Percentiles rank a stretch among this genome's conserved stretches.
These are phyloP conservation scores for Maccullochella peelii DNA, from an alignment of 2,113 vertebrate genomes.

Conservation along the genomic window DNA sequence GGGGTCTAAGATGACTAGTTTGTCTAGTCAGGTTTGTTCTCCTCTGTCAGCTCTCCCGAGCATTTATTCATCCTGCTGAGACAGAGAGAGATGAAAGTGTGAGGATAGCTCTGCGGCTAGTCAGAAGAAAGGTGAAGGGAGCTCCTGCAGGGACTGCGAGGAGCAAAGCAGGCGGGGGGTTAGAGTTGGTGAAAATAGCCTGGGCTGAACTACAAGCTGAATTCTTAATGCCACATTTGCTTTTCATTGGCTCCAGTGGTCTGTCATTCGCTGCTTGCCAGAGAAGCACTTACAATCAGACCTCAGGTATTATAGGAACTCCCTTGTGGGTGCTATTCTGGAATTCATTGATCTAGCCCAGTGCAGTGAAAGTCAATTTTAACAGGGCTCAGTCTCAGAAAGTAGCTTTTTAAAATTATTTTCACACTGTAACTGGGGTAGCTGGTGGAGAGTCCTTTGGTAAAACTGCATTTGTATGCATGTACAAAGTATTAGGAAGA, in stretches of 20 bases:
- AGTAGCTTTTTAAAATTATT: slow-evolving; percentile 10
- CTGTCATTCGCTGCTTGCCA: slow-evolving; percentile 36
- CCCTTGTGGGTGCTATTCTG: slow-evolving; percentile 56
- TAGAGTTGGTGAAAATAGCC: slow-evolving; percentile 59
- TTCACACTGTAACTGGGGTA: background rate
- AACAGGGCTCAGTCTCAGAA: slow-evolving; percentile 42
- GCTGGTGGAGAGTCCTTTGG: slow-evolving; percentile 17
- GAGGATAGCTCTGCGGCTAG: slow-evolving; percentile 37
- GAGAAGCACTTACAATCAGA: slow-evolving; percentile 64
- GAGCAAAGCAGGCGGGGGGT: slow-evolving; percentile 54
- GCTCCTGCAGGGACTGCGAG: slow-evolving; percentile 48
- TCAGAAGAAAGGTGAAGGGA: slow-evolving; percentile 71
- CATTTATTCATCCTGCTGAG: slow-evolving; percentile 63
- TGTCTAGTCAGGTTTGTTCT: slow-evolving; percentile 58
- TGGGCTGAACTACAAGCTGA: slow-evolving; percentile 56
- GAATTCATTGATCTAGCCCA: slow-evolving; percentile 56
- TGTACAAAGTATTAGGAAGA: background rate
- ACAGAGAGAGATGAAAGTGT: slow-evolving; percentile 67
- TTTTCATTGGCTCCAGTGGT: slow-evolving; percentile 52
- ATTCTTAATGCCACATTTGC: slow-evolving; percentile 67
- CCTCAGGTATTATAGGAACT: slow-evolving; percentile 60
- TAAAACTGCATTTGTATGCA: slow-evolving; percentile 21
- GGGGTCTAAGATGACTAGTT: slow-evolving; percentile 51
- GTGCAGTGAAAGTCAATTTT: slow-evolving; percentile 53
- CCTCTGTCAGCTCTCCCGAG: slow-evolving; percentile 48